Evolutionary conservation across 1,140 invertebrate species (phyloP).

Genomic region (Lysiphlebus fabarum): DNA sequence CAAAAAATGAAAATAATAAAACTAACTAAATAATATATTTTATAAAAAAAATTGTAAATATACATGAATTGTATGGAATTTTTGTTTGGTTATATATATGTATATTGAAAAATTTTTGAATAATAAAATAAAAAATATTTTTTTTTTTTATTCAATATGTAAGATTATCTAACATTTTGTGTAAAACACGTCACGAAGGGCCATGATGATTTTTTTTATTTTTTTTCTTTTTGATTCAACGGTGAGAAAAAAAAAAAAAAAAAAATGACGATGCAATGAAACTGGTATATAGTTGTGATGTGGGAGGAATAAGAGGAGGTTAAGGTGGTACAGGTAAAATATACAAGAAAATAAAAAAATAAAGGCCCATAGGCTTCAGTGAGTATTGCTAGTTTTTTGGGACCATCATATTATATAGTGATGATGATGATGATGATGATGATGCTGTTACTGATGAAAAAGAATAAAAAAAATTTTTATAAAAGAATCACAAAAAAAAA

Average conservation of each 20-base stretch:
- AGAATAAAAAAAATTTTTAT: constrained; percentile 27
- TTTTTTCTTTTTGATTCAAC: constrained; percentile 7
- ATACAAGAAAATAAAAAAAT: constrained; percentile 26
- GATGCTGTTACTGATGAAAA: too few relatives aligned
- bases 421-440: too few relatives aligned
- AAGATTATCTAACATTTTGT: constrained; percentile 45
- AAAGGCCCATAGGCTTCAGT: constrained; percentile 5
- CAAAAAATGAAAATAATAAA: too few relatives aligned
- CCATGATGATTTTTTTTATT: neutral
- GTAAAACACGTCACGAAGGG: constrained; percentile 14
- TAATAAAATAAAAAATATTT: neutral
- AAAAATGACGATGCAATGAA: constrained; percentile 11
- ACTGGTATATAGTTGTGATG: constrained; percentile 2
- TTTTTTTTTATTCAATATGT: constrained; percentile 32
- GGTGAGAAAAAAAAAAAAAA: constrained; percentile 21
- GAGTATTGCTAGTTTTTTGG: neutral
- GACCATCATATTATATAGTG: too few relatives aligned
- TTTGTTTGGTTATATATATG: too few relatives aligned
- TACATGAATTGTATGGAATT: constrained; percentile 4
- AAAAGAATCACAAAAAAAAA: constrained; percentile 23
- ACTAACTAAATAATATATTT: too few relatives aligned
- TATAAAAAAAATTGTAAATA: too few relatives aligned
- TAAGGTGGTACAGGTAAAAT: constrained; percentile 20
- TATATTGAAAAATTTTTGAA: neutral
- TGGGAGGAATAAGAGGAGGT: constrained; percentile 18